Conservation (phyloP, 2,113 vertebrate genomes). For the Holacanthus passer region DNA sequence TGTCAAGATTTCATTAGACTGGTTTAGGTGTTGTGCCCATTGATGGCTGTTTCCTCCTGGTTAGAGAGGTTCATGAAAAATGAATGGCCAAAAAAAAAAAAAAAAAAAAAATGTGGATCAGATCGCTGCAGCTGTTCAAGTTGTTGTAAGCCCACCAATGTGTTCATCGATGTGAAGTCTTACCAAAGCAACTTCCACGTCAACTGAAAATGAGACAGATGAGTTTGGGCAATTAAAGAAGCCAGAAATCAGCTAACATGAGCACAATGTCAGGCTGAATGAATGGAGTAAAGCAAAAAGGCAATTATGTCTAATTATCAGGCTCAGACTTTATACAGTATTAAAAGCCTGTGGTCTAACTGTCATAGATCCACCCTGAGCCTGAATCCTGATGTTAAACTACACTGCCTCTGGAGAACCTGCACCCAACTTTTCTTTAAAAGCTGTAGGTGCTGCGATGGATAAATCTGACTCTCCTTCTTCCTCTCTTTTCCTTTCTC, state of each 20-base stretch:
- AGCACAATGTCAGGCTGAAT: neutral
- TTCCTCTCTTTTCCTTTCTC: neutral
- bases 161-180: neutral
- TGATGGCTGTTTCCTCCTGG: neutral
- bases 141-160: neutral
- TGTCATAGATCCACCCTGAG: constrained; percentile 3
- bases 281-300: neutral
- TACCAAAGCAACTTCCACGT: neutral
- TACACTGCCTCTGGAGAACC: constrained; percentile 1
- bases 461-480: constrained; percentile 24
- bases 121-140: neutral
- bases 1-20: neutral
- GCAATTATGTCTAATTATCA: neutral
- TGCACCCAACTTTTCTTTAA: constrained; percentile 17
- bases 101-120: no score
- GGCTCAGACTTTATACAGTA: neutral
- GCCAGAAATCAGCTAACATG: neutral
- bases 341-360: constrained; percentile 3
- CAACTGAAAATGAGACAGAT: neutral
- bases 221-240: neutral
- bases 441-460: neutral
- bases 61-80: neutral
- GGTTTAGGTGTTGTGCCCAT: no score
- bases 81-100: neutral
- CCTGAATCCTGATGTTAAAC: constrained; percentile 20